These are phyloP conservation scores for Aethina tumida DNA, from an alignment of 1,140 invertebrate genomes.

Conservation along the genomic window DNA sequence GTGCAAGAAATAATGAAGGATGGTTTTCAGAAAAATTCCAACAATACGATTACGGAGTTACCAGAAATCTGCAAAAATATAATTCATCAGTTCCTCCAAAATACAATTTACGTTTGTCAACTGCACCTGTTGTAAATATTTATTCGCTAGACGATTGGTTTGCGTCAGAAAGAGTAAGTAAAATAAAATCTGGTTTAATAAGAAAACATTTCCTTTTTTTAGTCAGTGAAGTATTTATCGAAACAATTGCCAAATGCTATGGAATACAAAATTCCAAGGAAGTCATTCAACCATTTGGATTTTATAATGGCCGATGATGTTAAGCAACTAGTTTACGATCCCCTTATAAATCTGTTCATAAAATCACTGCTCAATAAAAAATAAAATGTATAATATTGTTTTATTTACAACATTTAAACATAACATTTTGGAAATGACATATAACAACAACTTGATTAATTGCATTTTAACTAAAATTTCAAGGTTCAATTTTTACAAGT, in stretches of 20 bases:
- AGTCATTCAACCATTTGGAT: slow-evolving; percentile 2
- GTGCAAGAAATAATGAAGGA: too few relatives aligned
- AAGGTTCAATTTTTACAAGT: too few relatives aligned
- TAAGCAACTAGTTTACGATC: slow-evolving; percentile 4
- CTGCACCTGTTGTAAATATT: slow-evolving; percentile 9
- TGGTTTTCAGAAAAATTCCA: slow-evolving; percentile 13
- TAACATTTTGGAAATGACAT: too few relatives aligned
- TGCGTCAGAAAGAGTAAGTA: slow-evolving; percentile 9
- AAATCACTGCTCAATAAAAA: too few relatives aligned
- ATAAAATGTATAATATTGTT: too few relatives aligned
- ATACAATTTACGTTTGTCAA: slow-evolving; percentile 9
- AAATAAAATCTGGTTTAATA: too few relatives aligned
- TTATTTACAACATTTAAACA: too few relatives aligned
- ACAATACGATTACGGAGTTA: slow-evolving; percentile 18
- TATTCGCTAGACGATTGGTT: slow-evolving; percentile 15
- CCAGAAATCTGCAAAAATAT: slow-evolving; percentile 10
- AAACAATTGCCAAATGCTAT: slow-evolving; percentile 6
- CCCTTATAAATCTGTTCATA: too few relatives aligned
- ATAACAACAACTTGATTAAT: too few relatives aligned
- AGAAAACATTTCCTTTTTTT: background rate
- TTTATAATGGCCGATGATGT: background rate
- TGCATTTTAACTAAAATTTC: too few relatives aligned
- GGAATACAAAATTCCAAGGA: background rate
- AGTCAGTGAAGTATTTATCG: background rate
- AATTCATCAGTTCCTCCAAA: slow-evolving; percentile 8